Percentiles rank a stretch among this genome's conserved stretches.
phyloP scores from a whole-genome alignment of 64 coral and sea anemone species.

The Astreopora myriophthalma region DNA sequence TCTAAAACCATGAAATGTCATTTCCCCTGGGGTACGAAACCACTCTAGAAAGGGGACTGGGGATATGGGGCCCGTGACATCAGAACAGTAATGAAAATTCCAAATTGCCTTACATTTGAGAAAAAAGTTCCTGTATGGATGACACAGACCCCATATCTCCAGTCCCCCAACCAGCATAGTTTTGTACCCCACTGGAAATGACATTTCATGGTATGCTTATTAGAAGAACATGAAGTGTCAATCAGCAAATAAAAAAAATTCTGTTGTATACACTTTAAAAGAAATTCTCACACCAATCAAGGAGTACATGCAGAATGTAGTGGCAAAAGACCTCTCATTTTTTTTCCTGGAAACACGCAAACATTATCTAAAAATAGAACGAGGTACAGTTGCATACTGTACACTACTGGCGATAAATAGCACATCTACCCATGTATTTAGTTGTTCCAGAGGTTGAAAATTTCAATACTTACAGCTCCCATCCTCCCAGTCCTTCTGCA shows the following conservation, averaged over 20 bases:
- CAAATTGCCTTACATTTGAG: not conserved
- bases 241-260: not conserved
- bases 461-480: not conserved
- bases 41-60: not conserved
- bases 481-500: not conserved
- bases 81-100: not conserved
- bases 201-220: not conserved
- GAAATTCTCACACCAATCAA: not conserved
- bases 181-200: not conserved
- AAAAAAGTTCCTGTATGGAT: not conserved
- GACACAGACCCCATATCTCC: not conserved
- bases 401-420: not conserved
- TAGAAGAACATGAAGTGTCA: not conserved
- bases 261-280: not conserved
- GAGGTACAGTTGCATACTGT: not conserved
- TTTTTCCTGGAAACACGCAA: not conserved
- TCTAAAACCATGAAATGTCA: not conserved
- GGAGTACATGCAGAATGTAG: not conserved
- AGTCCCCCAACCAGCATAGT: not conserved
- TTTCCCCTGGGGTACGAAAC: not conserved
- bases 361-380: not conserved
- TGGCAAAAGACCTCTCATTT: not conserved
- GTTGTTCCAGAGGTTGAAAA: not conserved
- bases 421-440: not conserved
- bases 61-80: not conserved